These are phyloP conservation scores for Proctacanthus coquilletti DNA, from an alignment of 1,140 invertebrate species.

Conservation along the genomic window DNA sequence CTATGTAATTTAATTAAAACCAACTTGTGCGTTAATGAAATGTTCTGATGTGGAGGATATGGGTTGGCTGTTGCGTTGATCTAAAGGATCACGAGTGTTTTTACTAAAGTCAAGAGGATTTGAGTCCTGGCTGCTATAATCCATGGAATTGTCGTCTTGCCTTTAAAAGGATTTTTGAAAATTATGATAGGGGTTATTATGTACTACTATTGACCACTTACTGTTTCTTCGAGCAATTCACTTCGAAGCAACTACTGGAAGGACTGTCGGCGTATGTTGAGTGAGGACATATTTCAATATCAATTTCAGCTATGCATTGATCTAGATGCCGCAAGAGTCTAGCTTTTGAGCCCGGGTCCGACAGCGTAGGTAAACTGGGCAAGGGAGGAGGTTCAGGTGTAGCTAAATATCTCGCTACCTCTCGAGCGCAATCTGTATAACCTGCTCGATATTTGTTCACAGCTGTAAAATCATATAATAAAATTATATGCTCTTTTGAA, in stretches of 20 bases:
- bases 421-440: constrained; percentile 65
- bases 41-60: constrained; percentile 5
- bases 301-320: constrained; percentile 51
- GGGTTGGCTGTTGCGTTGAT: constrained; percentile 8
- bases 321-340: constrained; percentile 53
- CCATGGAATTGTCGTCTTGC: constrained; percentile 22
- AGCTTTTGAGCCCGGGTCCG: constrained; percentile 50
- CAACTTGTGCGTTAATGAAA: neutral
- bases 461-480: constrained; percentile 23
- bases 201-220: too few species aligned
- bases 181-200: neutral
- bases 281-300: constrained; percentile 43
- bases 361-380: constrained; percentile 41
- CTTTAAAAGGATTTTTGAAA: constrained; percentile 1
- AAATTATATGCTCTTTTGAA: constrained; percentile 6
- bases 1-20: neutral
- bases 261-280: constrained; percentile 19
- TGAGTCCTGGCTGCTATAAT: constrained; percentile 28
- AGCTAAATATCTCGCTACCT: constrained; percentile 49
- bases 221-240: constrained; percentile 8
- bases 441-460: constrained; percentile 46
- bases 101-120: constrained; percentile 29
- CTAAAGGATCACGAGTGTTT: neutral
- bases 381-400: constrained; percentile 43
- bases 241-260: constrained; percentile 19